Conservation (phyloP, 2,113 vertebrate genomes). For the Clarias magur region DNA sequence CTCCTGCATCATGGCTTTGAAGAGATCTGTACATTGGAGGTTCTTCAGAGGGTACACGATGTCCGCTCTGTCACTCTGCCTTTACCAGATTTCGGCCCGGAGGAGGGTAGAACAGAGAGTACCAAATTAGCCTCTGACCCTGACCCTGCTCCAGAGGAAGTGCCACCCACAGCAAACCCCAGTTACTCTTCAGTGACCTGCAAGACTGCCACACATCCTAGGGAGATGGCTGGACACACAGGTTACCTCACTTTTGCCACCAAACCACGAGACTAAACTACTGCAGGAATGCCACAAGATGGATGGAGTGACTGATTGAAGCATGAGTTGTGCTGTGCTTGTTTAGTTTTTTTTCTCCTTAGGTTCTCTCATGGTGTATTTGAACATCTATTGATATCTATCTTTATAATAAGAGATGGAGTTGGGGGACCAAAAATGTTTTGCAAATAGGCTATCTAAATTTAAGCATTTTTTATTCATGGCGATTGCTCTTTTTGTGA, state of each 20-base stretch:
- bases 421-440: neutral
- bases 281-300: neutral
- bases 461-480: neutral
- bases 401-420: neutral
- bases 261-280: constrained; percentile 80
- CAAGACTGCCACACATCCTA: constrained; percentile 81
- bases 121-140: constrained; percentile 54
- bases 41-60: constrained; percentile 84
- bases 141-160: constrained; percentile 43
- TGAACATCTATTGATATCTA: neutral
- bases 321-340: neutral
- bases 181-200: constrained; percentile 68
- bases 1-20: constrained; percentile 80
- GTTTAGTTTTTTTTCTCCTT: neutral
- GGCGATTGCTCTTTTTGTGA: neutral
- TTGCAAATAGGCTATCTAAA: neutral
- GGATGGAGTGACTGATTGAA: neutral
- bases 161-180: constrained; percentile 43
- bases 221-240: constrained; percentile 90
- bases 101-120: constrained; percentile 36
- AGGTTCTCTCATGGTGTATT: neutral
- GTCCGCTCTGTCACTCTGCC: constrained; percentile 83
- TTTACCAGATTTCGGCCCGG: constrained; percentile 84
- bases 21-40: constrained; percentile 90
- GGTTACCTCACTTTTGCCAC: constrained; percentile 97